Percentiles rank a stretch among this genome's conserved stretches.
phyloP scores from a whole-genome alignment of 2,113 vertebrate species.

The Anas platyrhynchos region DNA sequence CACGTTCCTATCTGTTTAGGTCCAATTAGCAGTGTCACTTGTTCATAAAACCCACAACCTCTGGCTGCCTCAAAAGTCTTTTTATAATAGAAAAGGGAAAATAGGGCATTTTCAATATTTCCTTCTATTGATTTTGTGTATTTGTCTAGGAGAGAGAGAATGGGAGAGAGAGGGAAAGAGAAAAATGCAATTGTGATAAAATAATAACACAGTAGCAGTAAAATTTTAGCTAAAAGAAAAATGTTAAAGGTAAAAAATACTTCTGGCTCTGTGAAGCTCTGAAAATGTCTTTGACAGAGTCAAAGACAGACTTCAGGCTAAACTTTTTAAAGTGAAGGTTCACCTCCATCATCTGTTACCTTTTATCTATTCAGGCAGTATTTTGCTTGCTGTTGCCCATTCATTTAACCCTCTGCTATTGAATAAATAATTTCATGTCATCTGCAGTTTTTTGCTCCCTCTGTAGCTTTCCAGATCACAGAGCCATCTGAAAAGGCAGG shows the following conservation, averaged over 20 bases:
- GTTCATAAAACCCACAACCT: not conserved
- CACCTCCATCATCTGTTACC: not conserved
- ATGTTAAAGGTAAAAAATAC: not conserved
- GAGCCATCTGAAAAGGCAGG: not conserved
- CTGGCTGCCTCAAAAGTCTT: not conserved
- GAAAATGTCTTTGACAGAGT: not conserved
- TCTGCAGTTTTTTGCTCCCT: not conserved
- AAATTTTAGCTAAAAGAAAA: constrained; percentile 35
- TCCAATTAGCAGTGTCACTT: not conserved
- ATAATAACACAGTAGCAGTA: not conserved
- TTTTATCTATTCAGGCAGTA: not conserved
- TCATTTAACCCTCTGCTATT: not conserved
- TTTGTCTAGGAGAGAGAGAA: not conserved
- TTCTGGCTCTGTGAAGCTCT: not conserved
- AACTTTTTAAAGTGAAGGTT: not conserved
- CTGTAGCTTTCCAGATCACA: not conserved
- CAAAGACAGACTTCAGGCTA: not conserved
- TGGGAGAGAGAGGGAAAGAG: not conserved
- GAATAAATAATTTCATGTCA: not conserved
- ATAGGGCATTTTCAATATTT: constrained; percentile 17
- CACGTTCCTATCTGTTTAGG: not conserved
- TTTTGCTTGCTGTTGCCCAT: not conserved
- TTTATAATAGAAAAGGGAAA: not conserved
- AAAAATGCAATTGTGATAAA: not conserved
- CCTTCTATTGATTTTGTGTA: constrained; percentile 49